Evolutionary conservation across 1,140 invertebrate genomes (phyloP).

Genomic region (Hyles vespertilio): DNA sequence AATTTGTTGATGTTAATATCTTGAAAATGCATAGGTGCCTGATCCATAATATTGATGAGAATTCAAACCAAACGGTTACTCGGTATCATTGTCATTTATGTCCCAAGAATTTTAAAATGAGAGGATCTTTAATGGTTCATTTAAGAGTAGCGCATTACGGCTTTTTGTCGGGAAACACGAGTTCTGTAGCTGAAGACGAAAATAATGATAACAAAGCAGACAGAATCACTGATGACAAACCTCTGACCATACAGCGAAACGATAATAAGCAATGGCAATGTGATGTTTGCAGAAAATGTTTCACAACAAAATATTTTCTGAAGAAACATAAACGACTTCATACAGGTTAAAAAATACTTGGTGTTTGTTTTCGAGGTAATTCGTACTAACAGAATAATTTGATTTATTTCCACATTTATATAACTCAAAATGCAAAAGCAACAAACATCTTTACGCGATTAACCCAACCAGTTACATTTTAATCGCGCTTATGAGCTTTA

Average conservation of each 20-base stretch:
- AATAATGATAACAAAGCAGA: conserved; percentile 18
- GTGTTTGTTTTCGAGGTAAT: conserved; percentile 61
- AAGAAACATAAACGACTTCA: conserved; percentile 93
- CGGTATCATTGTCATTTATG: conserved; percentile 87
- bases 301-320: conserved; percentile 92
- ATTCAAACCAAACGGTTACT: conserved; percentile 65
- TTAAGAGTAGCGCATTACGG: conserved; percentile 85
- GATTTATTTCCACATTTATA: neutral
- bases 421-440: neutral
- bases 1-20: conserved; percentile 82
- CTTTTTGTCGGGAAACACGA: conserved; percentile 40
- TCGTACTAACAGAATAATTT: conserved; percentile 45
- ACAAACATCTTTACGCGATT: neutral
- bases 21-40: conserved; percentile 84
- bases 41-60: conserved; percentile 80
- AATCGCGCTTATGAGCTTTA: too few relatives aligned
- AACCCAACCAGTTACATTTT: neutral
- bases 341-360: conserved; percentile 75
- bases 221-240: conserved; percentile 27
- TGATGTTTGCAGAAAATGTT: conserved; percentile 88
- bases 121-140: conserved; percentile 88
- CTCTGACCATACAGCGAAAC: conserved; percentile 34
- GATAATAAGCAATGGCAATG: conserved; percentile 84
- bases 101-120: conserved; percentile 86
- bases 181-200: conserved; percentile 16